Conservation (phyloP, 2,797 vertebrate genomes). For the Merluccius polli region DNA sequence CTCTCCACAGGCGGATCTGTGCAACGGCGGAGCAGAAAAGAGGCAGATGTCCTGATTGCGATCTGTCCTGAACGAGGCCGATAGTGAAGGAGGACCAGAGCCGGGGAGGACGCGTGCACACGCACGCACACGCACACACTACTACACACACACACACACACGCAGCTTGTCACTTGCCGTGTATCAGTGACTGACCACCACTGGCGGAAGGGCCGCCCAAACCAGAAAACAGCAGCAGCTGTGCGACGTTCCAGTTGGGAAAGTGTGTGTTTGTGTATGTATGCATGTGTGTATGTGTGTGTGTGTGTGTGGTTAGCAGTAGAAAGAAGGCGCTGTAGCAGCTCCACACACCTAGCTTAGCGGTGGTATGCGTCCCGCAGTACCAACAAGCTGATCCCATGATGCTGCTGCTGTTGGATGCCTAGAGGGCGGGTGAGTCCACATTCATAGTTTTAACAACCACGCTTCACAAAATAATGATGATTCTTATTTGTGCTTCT, state of each 20-base stretch:
- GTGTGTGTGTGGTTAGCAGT: neutral
- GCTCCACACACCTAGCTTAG: neutral
- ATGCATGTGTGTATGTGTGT: neutral
- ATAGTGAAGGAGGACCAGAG: neutral
- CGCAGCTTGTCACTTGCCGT: neutral
- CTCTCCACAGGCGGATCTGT: slow-evolving; percentile 10
- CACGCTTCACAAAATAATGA: neutral
- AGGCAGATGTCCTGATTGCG: neutral
- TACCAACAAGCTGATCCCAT: neutral
- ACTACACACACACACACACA: slow-evolving; percentile 16
- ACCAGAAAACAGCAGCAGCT: neutral
- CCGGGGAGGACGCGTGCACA: slow-evolving; percentile 21
- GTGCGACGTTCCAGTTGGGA: neutral
- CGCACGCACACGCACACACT: too few species aligned
- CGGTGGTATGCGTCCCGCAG: neutral
- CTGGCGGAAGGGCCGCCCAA: neutral
- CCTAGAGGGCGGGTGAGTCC: neutral
- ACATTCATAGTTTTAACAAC: neutral
- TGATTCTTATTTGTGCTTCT: neutral
- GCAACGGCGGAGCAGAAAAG: slow-evolving; percentile 11
- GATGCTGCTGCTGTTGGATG: neutral
- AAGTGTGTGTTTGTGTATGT: neutral
- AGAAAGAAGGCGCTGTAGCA: neutral
- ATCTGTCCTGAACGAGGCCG: neutral
- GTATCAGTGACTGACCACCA: neutral